Base-by-base conservation (phyloP, 1,140 invertebrate species). In the Rhizoglyphus robini region DNA sequence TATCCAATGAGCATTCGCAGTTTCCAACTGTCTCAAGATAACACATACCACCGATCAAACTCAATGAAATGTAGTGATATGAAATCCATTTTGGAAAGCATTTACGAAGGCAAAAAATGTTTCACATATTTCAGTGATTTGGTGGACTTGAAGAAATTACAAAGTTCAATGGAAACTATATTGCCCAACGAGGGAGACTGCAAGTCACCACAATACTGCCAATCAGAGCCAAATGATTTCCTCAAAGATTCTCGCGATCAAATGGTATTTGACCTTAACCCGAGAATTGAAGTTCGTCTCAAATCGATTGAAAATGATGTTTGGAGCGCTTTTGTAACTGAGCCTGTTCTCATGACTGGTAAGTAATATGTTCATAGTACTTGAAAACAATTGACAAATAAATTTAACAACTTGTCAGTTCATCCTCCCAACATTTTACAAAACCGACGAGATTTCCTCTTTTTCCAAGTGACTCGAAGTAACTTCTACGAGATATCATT, bases 1-100 rank as follows among this genome's bases (percentile, higher is more conserved):
- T 23, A 29, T 46, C 58, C 58, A 41, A 60, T 60, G 1, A 60
- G 36, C 36, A 60, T 60, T 32, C 58, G 58, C 2, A 60, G 8
- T 29, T 60, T 60, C 13, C 58, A 60, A 2, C 27, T 13, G 2
- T 32, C 15, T 2, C 4, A 60, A 3, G n/a, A 41, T 3, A 30
- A 60, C 25, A 29, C 27, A 2, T n/a, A 15, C 15, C 31, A n/a
- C 13, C 36, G 15, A 18, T 32, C 15, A 32, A 32, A 8, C 13
- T 1, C 15, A 32, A 29, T 20, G 15, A 29, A 60, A 23, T 60
- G 58, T 46, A 29, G 11, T 2, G 27, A 60, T 29, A 32, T 60
- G 3, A 60, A 60, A 60, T 23, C 15, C 3, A 15, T 29, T 11
- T 4, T 46, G 3, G 15, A 15, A 2, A 60, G 15, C 36, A 29